phyloP scores from a whole-genome alignment of 2,113 vertebrate species.

The Paramisgurnus dabryanus region DNA sequence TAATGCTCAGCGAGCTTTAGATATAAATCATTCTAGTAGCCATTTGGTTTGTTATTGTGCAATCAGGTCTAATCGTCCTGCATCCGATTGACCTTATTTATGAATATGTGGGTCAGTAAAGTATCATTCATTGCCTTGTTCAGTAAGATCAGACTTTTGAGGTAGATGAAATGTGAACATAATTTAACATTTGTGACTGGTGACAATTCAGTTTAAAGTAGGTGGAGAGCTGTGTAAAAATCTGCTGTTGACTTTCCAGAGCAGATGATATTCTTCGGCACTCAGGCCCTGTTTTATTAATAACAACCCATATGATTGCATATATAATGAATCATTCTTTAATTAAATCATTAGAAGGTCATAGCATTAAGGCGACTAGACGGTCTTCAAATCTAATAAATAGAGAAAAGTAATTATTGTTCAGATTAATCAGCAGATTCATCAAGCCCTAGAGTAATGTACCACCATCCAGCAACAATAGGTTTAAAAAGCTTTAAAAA shows the following conservation, averaged over 20 bases:
- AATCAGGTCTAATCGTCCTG: conserved; percentile 40
- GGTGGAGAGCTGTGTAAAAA: background rate
- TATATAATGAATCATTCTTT: conserved; percentile 35
- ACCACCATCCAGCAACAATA: conserved; percentile 2
- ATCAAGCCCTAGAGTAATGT: conserved; percentile 12
- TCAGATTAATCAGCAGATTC: conserved; percentile 23
- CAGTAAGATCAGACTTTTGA: background rate
- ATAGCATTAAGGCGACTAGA: conserved; percentile 25
- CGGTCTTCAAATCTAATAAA: conserved; percentile 39
- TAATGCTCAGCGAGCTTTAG: conserved; percentile 37
- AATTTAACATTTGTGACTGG: background rate
- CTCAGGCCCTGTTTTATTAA: conserved; percentile 28
- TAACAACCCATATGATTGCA: conserved; percentile 23
- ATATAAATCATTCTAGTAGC: conserved; percentile 31
- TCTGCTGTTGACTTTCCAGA: conserved; percentile 10
- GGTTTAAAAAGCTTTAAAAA: conserved; percentile 24
- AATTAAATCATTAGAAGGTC: conserved; percentile 38
- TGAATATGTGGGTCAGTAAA: conserved; percentile 42
- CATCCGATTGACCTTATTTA: conserved; percentile 35
- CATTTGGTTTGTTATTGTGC: conserved; percentile 42
- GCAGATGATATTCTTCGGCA: conserved; percentile 1
- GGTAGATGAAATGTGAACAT: background rate
- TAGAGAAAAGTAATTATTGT: conserved; percentile 38
- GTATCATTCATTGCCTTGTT: conserved; percentile 33
- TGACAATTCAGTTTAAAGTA: conserved; percentile 7